A percentile compares a stretch with the other conserved stretches of the same genome.
Evolutionary conservation across 2,797 vertebrate species (phyloP).

Genomic region (Antennarius maculatus): DNA sequence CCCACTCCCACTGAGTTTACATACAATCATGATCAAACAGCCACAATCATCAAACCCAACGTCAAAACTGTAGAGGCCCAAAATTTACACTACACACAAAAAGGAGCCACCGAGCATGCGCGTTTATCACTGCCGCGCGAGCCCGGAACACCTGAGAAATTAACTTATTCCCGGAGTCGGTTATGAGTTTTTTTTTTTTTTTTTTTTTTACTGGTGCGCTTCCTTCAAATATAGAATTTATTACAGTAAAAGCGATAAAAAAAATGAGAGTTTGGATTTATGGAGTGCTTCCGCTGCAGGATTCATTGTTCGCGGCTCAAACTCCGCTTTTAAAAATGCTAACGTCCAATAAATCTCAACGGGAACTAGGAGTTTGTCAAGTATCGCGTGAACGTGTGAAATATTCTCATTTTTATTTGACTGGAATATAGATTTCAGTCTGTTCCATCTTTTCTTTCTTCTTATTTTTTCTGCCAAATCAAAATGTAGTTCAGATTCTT

Average conservation of each 20-base stretch:
- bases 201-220: constrained; percentile 1
- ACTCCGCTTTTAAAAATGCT: constrained; percentile 12
- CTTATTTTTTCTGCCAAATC: constrained; percentile 39
- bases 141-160: neutral
- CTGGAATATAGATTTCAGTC: neutral
- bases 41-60: constrained; percentile 64
- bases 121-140: neutral
- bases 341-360: constrained; percentile 19
- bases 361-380: neutral
- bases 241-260: constrained; percentile 19
- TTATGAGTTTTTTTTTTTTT: neutral
- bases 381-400: neutral
- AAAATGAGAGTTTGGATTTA: constrained; percentile 36
- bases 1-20: constrained; percentile 53
- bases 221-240: constrained; percentile 24
- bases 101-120: constrained; percentile 3
- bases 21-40: constrained; percentile 68
- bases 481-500: constrained; percentile 28
- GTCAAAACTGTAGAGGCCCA: constrained; percentile 54
- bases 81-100: constrained; percentile 31
- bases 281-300: constrained; percentile 29
- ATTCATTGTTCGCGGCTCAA: constrained; percentile 23
- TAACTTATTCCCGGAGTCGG: constrained; percentile 6
- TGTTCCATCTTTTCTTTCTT: constrained; percentile 21
- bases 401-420: neutral